phyloP scores from a whole-genome alignment of 1,140 invertebrate genomes.

The Meloidogyne exigua region DNA sequence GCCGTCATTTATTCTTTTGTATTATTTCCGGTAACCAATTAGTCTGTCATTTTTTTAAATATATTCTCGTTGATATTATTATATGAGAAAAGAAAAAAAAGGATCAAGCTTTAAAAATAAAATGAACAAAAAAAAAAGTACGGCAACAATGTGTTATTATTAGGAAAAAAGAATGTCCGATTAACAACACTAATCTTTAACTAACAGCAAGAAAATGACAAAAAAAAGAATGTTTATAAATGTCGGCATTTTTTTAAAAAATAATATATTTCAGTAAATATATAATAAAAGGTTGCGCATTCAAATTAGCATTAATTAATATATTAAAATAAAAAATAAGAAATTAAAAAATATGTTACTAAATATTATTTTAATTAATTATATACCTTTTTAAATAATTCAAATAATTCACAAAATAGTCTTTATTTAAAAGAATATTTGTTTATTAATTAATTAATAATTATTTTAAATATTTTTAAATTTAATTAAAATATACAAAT shows the following conservation, averaged over 20 bases:
- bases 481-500: no score
- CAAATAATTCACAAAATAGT: no score
- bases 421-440: no score
- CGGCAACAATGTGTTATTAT: not conserved
- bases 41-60: slow-evolving; percentile 4
- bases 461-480: no score
- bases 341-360: no score
- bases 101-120: not conserved
- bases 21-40: slow-evolving; percentile 4
- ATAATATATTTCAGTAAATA: not conserved
- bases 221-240: not conserved
- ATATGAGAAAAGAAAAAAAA: not conserved
- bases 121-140: not conserved
- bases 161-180: not conserved
- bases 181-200: not conserved
- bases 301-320: not conserved
- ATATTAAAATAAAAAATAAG: no score
- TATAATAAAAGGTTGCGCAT: not conserved
- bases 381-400: no score
- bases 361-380: no score
- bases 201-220: not conserved
- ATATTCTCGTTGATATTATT: not conserved
- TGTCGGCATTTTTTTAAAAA: not conserved
- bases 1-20: not conserved
- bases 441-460: no score